phyloP scores from a whole-genome alignment of 37 sponge, comb jelly and placozoan genomes.

The Beroe ovata region DNA sequence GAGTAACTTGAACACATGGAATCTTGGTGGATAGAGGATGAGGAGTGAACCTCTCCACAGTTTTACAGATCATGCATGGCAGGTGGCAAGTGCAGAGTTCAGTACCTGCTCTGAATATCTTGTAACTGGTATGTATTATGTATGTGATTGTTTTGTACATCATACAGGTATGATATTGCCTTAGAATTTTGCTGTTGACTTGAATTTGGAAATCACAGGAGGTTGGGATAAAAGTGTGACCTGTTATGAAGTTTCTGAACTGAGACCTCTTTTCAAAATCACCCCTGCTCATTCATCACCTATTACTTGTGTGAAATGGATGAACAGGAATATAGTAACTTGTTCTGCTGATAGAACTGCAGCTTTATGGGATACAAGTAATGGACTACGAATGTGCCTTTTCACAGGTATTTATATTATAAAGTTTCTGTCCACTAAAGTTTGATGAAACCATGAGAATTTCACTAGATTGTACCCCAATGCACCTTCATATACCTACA shows the following conservation, averaged over 20 bases:
- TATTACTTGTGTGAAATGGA: slow-evolving; percentile 45
- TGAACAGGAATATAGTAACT: slow-evolving; percentile 16
- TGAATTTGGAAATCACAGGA: no score
- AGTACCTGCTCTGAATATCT: neutral
- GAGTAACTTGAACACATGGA: neutral
- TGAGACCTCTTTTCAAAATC: neutral
- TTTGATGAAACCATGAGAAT: neutral
- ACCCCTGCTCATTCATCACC: slow-evolving; percentile 6
- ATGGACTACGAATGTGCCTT: neutral
- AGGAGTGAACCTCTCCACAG: slow-evolving; percentile 29
- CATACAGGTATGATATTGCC: no score
- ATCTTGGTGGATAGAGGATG: slow-evolving; percentile 9
- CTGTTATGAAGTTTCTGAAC: slow-evolving; percentile 13
- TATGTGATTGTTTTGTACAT: neutral
- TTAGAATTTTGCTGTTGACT: no score
- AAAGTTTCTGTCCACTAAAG: no score
- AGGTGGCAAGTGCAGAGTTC: slow-evolving; percentile 51
- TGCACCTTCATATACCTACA: neutral
- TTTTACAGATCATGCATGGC: slow-evolving; percentile 41
- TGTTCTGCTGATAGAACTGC: slow-evolving; percentile 50
- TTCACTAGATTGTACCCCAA: neutral
- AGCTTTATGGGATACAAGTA: slow-evolving; percentile 20
- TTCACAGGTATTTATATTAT: slow-evolving; percentile 63
- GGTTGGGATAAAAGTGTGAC: slow-evolving; percentile 40
- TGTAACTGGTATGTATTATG: neutral